Evolutionary conservation across 2,113 vertebrate genomes (phyloP), one percentile per base, ranked within the genome.

Genomic region (Odontophorus gujanensis): DNA sequence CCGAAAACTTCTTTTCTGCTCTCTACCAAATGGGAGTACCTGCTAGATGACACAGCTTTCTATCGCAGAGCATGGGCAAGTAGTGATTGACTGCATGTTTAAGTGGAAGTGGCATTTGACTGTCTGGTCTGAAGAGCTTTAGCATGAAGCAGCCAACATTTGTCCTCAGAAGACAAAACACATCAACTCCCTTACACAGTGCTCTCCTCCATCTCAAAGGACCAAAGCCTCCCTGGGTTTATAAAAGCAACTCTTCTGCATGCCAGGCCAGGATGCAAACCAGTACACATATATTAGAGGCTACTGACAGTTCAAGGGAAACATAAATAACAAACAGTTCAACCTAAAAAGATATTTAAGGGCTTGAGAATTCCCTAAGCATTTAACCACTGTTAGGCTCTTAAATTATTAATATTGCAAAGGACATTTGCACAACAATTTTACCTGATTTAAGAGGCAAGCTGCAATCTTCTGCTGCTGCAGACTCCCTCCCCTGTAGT

Each of bases 351-450:
- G 2, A 30, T 83, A 81, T 91, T 83, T 76, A 81, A 75, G 28
- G 38, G 34, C 73, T 86, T 58, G 48, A 75, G 30, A 18, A 75
- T 48, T 83, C n/a, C 59, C 51, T 53, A 88, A 65, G 47, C 59
- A 42, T 81, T 90, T 75, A 89, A 85, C 30, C 16, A 87, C 63
- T 20, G 36, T 66, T 78, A 77, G 34, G 20, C 4, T 68, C 61
- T 58, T 91, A 75, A 91, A 84, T 86, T 89, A 93, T 89, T 92
- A 91, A 91, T 66, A 87, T 10, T 59, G 47, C 34, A 87, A 67
- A 83, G 28, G 75, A 83, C 51, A 87, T 90, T 67, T 71, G 17
- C 38, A 72, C 78, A 89, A 79, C 32, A 87, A 65, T 80, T 91
- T 76, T 78, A 83, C 43, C 57, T 92, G 72, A 89, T 90, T 95